Evolutionary conservation across 1,140 invertebrate species (phyloP).

Genomic region (Caenorhabditis tropicalis): DNA sequence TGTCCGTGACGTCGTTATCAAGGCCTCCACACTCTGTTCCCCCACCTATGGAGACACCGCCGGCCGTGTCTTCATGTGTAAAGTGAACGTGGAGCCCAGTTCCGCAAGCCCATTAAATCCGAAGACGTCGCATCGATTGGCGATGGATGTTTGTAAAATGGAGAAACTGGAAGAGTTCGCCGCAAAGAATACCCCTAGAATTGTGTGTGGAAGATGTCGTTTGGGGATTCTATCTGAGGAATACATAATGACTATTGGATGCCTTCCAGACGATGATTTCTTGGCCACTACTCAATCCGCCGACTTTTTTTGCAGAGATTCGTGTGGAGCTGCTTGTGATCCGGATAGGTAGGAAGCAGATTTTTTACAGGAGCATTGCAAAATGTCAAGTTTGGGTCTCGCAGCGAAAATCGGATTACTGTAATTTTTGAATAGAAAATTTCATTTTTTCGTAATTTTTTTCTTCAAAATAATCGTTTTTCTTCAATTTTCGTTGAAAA

Average conservation of each 20-base stretch:
- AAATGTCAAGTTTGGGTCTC: no score
- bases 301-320: conserved; percentile 50
- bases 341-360: background rate
- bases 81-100: background rate
- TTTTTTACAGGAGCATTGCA: background rate
- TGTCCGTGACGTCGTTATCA: background rate
- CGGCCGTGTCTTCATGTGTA: background rate
- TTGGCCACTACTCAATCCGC: conserved; percentile 40
- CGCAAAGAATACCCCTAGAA: background rate
- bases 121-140: background rate
- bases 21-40: background rate
- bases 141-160: background rate
- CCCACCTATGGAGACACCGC: background rate
- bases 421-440: no score
- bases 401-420: no score
- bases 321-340: conserved; percentile 55
- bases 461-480: no score
- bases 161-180: conserved; percentile 6
- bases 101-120: background rate
- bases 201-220: background rate
- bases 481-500: no score
- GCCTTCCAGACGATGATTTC: conserved; percentile 63
- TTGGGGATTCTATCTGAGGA: background rate
- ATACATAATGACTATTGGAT: conserved; percentile 49
- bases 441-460: no score